Conservation (phyloP, 2,888 invertebrate genomes). For the Clostera curtula region DNA sequence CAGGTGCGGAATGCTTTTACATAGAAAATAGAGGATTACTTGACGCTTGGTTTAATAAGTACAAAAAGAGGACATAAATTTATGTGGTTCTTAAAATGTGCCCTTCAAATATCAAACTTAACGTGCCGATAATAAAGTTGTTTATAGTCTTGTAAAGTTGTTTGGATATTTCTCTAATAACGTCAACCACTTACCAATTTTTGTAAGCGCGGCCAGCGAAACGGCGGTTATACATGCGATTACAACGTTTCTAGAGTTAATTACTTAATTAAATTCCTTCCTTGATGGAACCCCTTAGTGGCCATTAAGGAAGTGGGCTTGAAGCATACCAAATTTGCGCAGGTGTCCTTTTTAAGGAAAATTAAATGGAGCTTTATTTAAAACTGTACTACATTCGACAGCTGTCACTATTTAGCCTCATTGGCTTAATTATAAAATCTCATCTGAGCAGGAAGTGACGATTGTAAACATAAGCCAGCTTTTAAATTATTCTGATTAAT, state of each 20-base stretch:
- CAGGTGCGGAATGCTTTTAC: conserved; percentile 67
- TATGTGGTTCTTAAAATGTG: conserved; percentile 14
- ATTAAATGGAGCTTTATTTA: not conserved
- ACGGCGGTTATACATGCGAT: conserved; percentile 46
- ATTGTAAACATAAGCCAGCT: too few relatives aligned
- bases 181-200: conserved; percentile 21
- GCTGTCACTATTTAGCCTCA: too few relatives aligned
- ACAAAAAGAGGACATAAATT: conserved; percentile 35
- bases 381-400: conserved; percentile 31
- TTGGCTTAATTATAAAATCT: too few relatives aligned
- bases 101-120: conserved; percentile 17
- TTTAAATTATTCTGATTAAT: too few relatives aligned
- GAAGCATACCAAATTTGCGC: conserved; percentile 7
- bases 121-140: conserved; percentile 7
- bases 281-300: conserved; percentile 29
- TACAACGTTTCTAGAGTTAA: conserved; percentile 41
- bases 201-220: conserved; percentile 31
- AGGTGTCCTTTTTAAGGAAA: conserved; percentile 6
- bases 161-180: conserved; percentile 7
- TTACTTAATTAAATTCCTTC: conserved; percentile 51
- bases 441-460: too few relatives aligned
- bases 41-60: conserved; percentile 47
- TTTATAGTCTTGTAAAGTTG: conserved; percentile 2
- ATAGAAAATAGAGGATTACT: conserved; percentile 53
- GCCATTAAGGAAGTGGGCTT: conserved; percentile 16